Conservation (phyloP, 2,113 vertebrate species). For the Hipposideros armiger region DNA sequence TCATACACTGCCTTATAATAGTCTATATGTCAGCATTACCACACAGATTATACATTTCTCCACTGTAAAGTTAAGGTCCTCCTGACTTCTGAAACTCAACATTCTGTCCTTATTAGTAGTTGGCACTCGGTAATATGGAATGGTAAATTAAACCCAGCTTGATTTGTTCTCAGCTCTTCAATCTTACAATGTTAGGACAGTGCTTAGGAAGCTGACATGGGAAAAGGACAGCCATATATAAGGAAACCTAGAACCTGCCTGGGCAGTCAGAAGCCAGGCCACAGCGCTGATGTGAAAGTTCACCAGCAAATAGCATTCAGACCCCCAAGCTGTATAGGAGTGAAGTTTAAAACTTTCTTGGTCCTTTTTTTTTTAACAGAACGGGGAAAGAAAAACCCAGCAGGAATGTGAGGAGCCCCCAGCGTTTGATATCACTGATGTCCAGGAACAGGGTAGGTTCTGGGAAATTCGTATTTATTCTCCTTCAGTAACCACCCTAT, state of each 20-base stretch:
- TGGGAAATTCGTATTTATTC: neutral
- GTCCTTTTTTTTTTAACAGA: constrained; percentile 44
- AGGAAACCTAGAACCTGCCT: neutral
- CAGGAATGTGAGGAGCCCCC: constrained; percentile 5
- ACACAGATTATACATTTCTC: neutral
- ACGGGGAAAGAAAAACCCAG: constrained; percentile 17
- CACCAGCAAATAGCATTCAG: neutral
- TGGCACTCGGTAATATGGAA: neutral
- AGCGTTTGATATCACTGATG: neutral
- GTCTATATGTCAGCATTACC: neutral
- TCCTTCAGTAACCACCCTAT: neutral
- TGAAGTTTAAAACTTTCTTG: neutral
- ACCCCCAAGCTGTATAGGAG: neutral
- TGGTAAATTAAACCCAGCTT: neutral
- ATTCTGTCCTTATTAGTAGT: neutral
- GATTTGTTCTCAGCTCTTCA: constrained; percentile 34
- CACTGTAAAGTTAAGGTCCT: neutral
- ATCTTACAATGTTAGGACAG: neutral
- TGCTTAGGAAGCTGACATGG: neutral
- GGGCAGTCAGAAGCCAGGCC: neutral
- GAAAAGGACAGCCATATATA: neutral
- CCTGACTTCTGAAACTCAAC: neutral
- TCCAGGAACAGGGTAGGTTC: constrained; percentile 67
- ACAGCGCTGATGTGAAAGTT: neutral
- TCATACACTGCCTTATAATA: neutral